Base-by-base conservation (phyloP, 2,797 vertebrate genomes). In the Discoglossus pictus region DNA sequence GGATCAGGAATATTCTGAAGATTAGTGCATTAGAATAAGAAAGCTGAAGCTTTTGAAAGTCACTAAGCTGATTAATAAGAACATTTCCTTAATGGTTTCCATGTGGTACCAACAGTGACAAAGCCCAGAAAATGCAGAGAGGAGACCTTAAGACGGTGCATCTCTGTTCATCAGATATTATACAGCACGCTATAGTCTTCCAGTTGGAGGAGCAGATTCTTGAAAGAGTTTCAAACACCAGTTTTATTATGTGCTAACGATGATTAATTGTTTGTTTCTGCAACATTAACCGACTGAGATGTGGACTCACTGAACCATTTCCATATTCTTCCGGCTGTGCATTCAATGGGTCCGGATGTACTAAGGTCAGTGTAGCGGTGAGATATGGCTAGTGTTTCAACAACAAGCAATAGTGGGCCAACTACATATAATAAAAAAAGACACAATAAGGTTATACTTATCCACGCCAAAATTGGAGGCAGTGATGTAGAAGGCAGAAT, bases 261-360 rank as follows among this genome's bases (percentile, higher is more conserved):
- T 68, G 56, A 61, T 61, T 61, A 61, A 68, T 68, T 68, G 25
- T 68, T 68, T n/a, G 54, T 38, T 68, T 46, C 65, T 46, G 47
- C 56, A 44, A 53, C 56, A 61, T 69, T 61, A 69, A 69, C 53
- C 55, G 31, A 54, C 25, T 46, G 50, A 46, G 15, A 48, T 38
- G 54, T 39, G 27, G 39, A 61, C 38, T 53, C 24, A 46, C 27
- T n/a, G 40, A 16, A 61, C 48, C 44, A 51, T 67, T 31, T 42
- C 46, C 3, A 18, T 25, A 35, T 36, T 51, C n/a, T n/a, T n/a
- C n/a, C n/a, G n/a, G n/a, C n/a, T n/a, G n/a, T n/a, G n/a, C n/a
- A n/a, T n/a, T n/a, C n/a, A n/a, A n/a, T n/a, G n/a, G n/a, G n/a
- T n/a, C n/a, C n/a, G n/a, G n/a, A n/a, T n/a, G n/a, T n/a, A n/a